Percentiles rank a stretch among this genome's conserved stretches.
Conservation (phyloP, 1,140 invertebrate genomes). For the Paracyclopina nana region DNA sequence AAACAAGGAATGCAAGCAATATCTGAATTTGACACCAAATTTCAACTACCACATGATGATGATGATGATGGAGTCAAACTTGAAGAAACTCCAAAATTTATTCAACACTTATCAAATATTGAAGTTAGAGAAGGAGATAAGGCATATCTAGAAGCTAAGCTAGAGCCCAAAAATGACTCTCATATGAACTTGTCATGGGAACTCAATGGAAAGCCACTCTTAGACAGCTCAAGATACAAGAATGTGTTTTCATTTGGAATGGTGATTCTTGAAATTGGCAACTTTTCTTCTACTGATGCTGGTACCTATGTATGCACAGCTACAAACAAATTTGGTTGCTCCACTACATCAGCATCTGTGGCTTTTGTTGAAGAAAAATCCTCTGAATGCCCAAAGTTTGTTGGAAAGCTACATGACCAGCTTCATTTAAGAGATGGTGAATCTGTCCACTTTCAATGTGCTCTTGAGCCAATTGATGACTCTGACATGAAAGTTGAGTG, state of each 20-base stretch:
- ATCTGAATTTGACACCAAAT: constrained; percentile 22
- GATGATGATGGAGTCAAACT: neutral
- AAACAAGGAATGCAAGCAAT: constrained; percentile 72
- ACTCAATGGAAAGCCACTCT: constrained; percentile 68
- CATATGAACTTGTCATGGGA: constrained; percentile 96
- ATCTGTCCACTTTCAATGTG: constrained; percentile 79
- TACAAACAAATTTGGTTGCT: constrained; percentile 30
- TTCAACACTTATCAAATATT: neutral
- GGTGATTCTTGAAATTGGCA: constrained; percentile 79
- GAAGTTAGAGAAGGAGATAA: constrained; percentile 60
- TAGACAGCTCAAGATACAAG: constrained; percentile 62
- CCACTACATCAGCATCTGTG: no score
- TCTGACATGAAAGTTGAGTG: constrained; percentile 85
- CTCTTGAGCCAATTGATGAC: constrained; percentile 71
- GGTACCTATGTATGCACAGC: constrained; percentile 32
- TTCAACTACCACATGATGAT: neutral
- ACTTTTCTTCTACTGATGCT: constrained; percentile 32
- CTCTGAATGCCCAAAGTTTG: no score
- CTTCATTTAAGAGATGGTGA: constrained; percentile 72
- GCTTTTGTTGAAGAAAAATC: no score
- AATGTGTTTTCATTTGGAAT: constrained; percentile 86
- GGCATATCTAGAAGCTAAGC: constrained; percentile 78
- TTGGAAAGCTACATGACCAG: no score
- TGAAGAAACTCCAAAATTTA: constrained; percentile 8
- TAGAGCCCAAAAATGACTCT: constrained; percentile 81